These are phyloP conservation scores for Triplophysa yarkandensis DNA, from an alignment of 2,797 vertebrate species.

Conservation along the genomic window DNA sequence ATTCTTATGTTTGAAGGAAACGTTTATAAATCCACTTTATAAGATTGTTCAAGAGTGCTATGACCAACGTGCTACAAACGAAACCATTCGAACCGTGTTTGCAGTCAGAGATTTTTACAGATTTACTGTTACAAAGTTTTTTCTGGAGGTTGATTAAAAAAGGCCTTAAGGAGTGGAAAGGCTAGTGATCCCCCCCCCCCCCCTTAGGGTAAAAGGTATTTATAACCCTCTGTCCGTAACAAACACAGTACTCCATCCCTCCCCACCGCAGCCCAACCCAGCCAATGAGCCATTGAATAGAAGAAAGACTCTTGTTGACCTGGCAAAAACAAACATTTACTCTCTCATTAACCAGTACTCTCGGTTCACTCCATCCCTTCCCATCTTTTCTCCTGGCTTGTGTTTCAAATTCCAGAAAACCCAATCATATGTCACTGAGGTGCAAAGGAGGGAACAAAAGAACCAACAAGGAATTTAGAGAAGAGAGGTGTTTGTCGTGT, in stretches of 20 bases:
- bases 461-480: not conserved
- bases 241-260: slow-evolving; percentile 20
- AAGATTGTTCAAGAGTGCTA: not conserved
- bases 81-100: not conserved
- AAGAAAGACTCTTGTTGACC: slow-evolving; percentile 65
- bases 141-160: slow-evolving; percentile 13
- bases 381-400: slow-evolving; percentile 24
- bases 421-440: not conserved
- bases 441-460: slow-evolving; percentile 11
- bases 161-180: slow-evolving; percentile 14
- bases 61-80: no score
- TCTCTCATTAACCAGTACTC: slow-evolving; percentile 64
- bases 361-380: slow-evolving; percentile 41
- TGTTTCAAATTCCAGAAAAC: slow-evolving; percentile 31
- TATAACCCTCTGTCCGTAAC: slow-evolving; percentile 25
- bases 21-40: not conserved
- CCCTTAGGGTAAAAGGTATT: slow-evolving; percentile 48
- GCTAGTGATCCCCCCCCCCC: slow-evolving; percentile 21
- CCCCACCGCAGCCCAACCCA: slow-evolving; percentile 44
- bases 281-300: slow-evolving; percentile 52
- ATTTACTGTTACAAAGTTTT: not conserved
- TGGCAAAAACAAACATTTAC: slow-evolving; percentile 71
- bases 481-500: slow-evolving; percentile 19
- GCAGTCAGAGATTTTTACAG: not conserved
- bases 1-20: slow-evolving; percentile 16